Percentiles rank a stretch among this genome's conserved stretches.
phyloP scores from a whole-genome alignment of 2,888 invertebrate species.

The Noctuana brunneofusca region DNA sequence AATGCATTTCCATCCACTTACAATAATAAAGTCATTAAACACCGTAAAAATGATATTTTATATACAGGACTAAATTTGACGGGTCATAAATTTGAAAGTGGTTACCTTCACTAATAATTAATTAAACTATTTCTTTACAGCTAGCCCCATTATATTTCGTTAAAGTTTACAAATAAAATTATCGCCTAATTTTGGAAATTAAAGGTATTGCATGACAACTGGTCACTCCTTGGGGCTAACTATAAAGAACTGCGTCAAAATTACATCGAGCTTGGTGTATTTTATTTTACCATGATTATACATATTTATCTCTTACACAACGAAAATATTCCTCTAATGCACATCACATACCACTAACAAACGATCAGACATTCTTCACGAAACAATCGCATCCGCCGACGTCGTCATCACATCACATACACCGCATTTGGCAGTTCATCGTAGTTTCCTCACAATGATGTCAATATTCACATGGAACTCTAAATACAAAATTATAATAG shows the following conservation, averaged over 20 bases:
- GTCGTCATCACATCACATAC: conserved; percentile 41
- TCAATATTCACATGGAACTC: conserved; percentile 73
- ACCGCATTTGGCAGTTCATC: conserved; percentile 79
- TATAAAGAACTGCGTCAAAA: conserved; percentile 60
- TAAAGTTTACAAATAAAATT: conserved; percentile 35
- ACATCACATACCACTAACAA: conserved; percentile 45
- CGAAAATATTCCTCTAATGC: conserved; percentile 59
- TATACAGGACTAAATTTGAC: conserved; percentile 78
- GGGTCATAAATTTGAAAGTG: conserved; percentile 70
- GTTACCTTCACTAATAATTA: conserved; percentile 59
- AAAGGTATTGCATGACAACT: conserved; percentile 11
- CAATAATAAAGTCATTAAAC: conserved; percentile 71
- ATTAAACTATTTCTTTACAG: conserved; percentile 61
- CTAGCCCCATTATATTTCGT: conserved; percentile 53
- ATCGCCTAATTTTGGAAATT: conserved; percentile 33
- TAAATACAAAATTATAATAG: conserved; percentile 26
- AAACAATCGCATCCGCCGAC: conserved; percentile 43
- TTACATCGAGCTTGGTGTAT: conserved; percentile 76
- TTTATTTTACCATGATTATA: conserved; percentile 72
- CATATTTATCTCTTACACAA: conserved; percentile 63
- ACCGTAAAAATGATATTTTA: conserved; percentile 79
- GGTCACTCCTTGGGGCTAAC: conserved; percentile 52
- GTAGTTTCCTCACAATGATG: conserved; percentile 61
- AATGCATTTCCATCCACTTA: conserved; percentile 80
- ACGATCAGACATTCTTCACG: conserved; percentile 37